Percentiles rank a stretch among this genome's conserved stretches.
Conservation (phyloP, 2,113 vertebrate genomes). For the Tamias sibiricus region DNA sequence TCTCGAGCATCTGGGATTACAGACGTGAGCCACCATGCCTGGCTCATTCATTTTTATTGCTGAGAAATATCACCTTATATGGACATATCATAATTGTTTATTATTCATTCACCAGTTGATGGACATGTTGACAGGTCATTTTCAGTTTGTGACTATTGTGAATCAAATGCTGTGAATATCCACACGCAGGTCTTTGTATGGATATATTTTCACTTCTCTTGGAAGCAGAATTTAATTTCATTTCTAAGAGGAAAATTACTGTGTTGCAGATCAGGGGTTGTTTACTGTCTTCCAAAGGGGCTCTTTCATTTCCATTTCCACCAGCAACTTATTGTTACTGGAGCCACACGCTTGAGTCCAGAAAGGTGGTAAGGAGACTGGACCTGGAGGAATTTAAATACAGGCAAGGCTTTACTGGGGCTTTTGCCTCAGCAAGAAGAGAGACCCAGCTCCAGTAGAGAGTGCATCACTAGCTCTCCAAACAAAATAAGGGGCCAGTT, state of each 20-base stretch:
- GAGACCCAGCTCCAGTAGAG: too few species aligned
- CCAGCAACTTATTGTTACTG: background rate
- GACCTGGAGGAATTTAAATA: too few species aligned
- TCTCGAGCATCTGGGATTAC: too few species aligned
- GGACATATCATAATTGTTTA: background rate
- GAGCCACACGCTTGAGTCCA: background rate
- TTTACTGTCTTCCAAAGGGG: conserved; percentile 19
- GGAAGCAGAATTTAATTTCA: conserved; percentile 38
- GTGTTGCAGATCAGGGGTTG: background rate
- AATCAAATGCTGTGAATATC: background rate
- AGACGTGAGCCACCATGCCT: too few species aligned
- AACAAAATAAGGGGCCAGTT: too few species aligned
- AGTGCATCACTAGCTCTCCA: too few species aligned
- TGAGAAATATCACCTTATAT: background rate
- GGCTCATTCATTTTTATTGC: background rate
- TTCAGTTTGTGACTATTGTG: background rate
- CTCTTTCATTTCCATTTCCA: background rate
- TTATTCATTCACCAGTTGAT: background rate
- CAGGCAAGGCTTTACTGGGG: too few species aligned
- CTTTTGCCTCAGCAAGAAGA: too few species aligned
- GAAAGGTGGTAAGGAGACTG: too few species aligned
- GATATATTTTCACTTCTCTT: background rate
- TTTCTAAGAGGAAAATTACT: conserved; percentile 7
- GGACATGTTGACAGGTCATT: background rate
- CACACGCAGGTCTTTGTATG: background rate